Percentiles rank a stretch among this genome's conserved stretches.
These are phyloP conservation scores for Coracopsis vasa DNA, from an alignment of 2,113 vertebrate species.

Conservation along the genomic window DNA sequence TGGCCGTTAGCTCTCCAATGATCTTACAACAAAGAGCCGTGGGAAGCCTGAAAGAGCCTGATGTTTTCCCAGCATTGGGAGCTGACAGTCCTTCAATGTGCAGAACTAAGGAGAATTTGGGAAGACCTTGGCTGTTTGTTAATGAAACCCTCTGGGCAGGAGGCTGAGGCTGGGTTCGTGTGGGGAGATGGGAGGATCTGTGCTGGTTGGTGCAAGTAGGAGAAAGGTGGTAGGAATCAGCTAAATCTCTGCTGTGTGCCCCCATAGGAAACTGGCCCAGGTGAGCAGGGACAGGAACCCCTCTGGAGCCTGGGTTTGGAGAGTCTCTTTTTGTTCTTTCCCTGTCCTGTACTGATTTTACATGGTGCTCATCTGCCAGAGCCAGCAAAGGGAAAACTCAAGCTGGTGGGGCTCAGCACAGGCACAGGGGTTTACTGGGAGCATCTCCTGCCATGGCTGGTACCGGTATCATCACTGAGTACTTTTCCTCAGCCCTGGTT, in stretches of 20 bases:
- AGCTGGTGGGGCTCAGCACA: background rate
- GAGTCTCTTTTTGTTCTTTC: background rate
- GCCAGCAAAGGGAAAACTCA: background rate
- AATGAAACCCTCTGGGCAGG: background rate
- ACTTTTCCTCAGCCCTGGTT: background rate
- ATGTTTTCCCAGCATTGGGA: conserved; percentile 3
- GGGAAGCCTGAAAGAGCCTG: background rate
- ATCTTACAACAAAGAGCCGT: background rate
- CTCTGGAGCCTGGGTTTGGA: background rate
- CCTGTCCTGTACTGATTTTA: background rate
- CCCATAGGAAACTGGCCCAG: background rate
- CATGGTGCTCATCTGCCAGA: background rate
- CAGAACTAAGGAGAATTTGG: background rate
- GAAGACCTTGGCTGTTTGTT: background rate
- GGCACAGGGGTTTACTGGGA: background rate
- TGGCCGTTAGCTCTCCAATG: background rate
- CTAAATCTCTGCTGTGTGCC: accelerated
- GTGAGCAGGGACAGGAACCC: background rate
- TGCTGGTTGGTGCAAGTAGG: background rate
- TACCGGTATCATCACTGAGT: background rate
- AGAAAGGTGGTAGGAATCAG: background rate
- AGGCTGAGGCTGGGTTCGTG: background rate
- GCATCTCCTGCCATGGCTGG: background rate
- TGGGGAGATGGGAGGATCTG: background rate
- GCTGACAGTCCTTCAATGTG: background rate